Conservation (phyloP, 2,888 invertebrate genomes). For the Ypsolopha scabrella region DNA sequence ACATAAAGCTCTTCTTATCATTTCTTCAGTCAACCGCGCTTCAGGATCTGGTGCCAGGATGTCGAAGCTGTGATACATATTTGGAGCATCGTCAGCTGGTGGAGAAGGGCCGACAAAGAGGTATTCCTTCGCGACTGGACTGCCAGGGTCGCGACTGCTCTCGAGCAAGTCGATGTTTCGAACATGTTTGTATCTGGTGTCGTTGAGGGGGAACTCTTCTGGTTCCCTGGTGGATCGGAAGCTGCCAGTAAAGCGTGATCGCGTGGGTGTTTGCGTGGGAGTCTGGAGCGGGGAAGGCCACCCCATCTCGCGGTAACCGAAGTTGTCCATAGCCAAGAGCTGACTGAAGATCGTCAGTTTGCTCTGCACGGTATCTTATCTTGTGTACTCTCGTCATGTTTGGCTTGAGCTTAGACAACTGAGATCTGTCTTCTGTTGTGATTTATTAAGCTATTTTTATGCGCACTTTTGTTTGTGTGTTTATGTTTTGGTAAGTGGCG, state of each 20-base stretch:
- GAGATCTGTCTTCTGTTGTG: conserved; percentile 39
- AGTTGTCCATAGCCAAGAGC: conserved; percentile 69
- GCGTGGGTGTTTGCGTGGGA: conserved; percentile 32
- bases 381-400: conserved; percentile 21
- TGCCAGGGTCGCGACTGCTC: conserved; percentile 65
- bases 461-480: neutral
- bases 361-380: conserved; percentile 47
- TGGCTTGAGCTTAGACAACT: conserved; percentile 31
- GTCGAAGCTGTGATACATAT: conserved; percentile 83
- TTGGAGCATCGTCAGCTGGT: conserved; percentile 83
- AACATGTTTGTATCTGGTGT: conserved; percentile 43
- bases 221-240: conserved; percentile 38
- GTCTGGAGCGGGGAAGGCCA: conserved; percentile 51
- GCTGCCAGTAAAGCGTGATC: conserved; percentile 45
- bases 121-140: conserved; percentile 73
- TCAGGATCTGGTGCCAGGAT: conserved; percentile 76
- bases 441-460: conserved; percentile 55
- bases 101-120: conserved; percentile 85
- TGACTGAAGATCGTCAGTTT: conserved; percentile 31
- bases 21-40: conserved; percentile 78
- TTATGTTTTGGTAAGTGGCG: neutral
- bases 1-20: conserved; percentile 75
- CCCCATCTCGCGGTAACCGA: conserved; percentile 73
- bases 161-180: conserved; percentile 68
- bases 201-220: conserved; percentile 71